phyloP scores from a whole-genome alignment of 2,113 vertebrate genomes.

The Glaucidium brasilianum region DNA sequence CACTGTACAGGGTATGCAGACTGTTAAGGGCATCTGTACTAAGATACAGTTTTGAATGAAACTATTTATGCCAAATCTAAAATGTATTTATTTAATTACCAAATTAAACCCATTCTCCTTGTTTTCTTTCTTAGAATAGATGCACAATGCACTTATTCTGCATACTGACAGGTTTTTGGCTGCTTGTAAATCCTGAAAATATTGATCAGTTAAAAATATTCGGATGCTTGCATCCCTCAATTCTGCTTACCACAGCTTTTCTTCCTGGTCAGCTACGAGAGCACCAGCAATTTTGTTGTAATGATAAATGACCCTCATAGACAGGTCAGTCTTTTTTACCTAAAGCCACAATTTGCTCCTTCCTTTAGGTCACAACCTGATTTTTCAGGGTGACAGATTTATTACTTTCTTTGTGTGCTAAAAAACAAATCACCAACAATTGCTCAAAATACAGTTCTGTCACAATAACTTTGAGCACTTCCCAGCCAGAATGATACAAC shows the following conservation, averaged over 20 bases:
- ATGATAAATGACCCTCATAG: slow-evolving; percentile 88
- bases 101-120: neutral
- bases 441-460: slow-evolving; percentile 74
- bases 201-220: slow-evolving; percentile 80
- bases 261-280: slow-evolving; percentile 78
- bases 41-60: neutral
- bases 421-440: slow-evolving; percentile 84
- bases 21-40: neutral
- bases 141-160: neutral
- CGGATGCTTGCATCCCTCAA: slow-evolving; percentile 72
- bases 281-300: slow-evolving; percentile 85
- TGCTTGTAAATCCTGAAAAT: slow-evolving; percentile 70
- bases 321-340: slow-evolving; percentile 88
- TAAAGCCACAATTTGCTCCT: slow-evolving; percentile 92
- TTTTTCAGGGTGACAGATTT: slow-evolving; percentile 92
- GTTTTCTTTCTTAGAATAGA: slow-evolving; percentile 4
- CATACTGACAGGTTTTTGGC: slow-evolving; percentile 37
- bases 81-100: neutral
- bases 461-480: slow-evolving; percentile 51
- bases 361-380: slow-evolving; percentile 81
- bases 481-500: slow-evolving; percentile 31
- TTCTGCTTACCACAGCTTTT: slow-evolving; percentile 89
- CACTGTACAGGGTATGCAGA: neutral
- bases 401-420: slow-evolving; percentile 82
- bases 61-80: neutral